phyloP scores from a whole-genome alignment of 1,140 invertebrate genomes.

The Argopecten irradians region DNA sequence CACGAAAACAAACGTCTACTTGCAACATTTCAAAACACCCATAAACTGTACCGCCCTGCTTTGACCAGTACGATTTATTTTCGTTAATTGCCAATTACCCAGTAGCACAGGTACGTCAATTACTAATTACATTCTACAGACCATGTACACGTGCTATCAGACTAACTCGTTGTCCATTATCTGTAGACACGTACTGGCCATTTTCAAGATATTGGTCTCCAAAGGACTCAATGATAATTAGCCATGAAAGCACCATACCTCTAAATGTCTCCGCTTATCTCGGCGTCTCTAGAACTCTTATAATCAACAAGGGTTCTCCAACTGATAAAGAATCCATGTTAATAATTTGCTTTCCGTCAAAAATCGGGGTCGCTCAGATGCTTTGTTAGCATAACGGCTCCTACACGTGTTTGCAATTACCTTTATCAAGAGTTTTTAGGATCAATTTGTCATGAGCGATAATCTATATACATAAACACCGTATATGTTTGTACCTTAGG shows the following conservation, averaged over 20 bases:
- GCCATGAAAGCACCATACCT: neutral
- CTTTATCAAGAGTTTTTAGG: neutral
- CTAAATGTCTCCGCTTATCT: neutral
- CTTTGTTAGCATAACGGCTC: neutral
- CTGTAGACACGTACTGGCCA: neutral
- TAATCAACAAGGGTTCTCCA: neutral
- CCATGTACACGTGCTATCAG: neutral
- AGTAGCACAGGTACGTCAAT: neutral
- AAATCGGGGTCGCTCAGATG: neutral
- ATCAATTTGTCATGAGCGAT: neutral
- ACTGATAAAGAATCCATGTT: slow-evolving; percentile 16
- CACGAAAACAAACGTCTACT: neutral
- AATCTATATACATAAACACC: neutral
- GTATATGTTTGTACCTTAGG: too few species aligned
- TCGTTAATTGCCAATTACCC: slow-evolving; percentile 6
- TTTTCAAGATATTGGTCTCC: neutral
- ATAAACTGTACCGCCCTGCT: neutral
- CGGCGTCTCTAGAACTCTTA: neutral
- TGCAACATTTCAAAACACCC: neutral
- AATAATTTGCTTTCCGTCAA: slow-evolving; percentile 1
- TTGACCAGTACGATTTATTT: neutral
- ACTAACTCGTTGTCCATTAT: neutral
- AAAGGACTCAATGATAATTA: neutral
- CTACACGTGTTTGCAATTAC: neutral
- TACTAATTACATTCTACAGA: neutral